These are phyloP conservation scores for Dynastes grantii DNA, from an alignment of 2,888 invertebrate species.

Conservation along the genomic window DNA sequence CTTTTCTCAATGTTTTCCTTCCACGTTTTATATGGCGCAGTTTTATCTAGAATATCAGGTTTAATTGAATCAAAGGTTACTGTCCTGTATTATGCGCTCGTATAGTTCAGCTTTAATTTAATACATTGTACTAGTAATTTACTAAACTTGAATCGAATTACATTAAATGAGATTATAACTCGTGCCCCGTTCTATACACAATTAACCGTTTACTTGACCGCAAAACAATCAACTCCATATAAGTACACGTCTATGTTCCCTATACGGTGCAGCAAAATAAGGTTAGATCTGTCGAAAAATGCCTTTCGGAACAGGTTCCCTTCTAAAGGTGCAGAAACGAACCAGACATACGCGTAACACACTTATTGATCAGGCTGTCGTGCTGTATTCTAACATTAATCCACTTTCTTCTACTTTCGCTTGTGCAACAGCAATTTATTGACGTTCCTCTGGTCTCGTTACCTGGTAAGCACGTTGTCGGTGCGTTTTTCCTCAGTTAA, in stretches of 20 bases:
- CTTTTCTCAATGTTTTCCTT: too few species aligned
- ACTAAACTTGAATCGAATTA: background rate
- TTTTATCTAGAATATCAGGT: too few species aligned
- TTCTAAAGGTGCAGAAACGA: background rate
- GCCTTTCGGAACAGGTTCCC: background rate
- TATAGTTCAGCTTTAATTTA: background rate
- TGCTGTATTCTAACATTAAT: constrained; percentile 31
- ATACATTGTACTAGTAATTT: background rate
- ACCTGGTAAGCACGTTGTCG: background rate
- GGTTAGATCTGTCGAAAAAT: background rate
- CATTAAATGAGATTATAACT: background rate
- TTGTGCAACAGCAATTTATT: constrained; percentile 6
- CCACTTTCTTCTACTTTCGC: constrained; percentile 27
- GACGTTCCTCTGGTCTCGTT: background rate
- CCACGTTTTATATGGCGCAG: too few species aligned
- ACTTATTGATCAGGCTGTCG: background rate
- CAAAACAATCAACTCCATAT: constrained; percentile 1
- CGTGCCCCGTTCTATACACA: background rate
- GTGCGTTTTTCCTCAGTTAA: background rate
- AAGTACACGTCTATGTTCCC: background rate
- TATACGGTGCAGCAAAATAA: background rate
- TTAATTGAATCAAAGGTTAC: too few species aligned
- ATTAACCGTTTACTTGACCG: background rate
- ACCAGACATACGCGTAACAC: background rate
- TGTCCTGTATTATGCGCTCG: too few species aligned